A percentile compares a stretch with the other conserved stretches of the same genome.
Evolutionary conservation across 2,888 invertebrate genomes (phyloP).

Genomic region (Anaspis maculata): DNA sequence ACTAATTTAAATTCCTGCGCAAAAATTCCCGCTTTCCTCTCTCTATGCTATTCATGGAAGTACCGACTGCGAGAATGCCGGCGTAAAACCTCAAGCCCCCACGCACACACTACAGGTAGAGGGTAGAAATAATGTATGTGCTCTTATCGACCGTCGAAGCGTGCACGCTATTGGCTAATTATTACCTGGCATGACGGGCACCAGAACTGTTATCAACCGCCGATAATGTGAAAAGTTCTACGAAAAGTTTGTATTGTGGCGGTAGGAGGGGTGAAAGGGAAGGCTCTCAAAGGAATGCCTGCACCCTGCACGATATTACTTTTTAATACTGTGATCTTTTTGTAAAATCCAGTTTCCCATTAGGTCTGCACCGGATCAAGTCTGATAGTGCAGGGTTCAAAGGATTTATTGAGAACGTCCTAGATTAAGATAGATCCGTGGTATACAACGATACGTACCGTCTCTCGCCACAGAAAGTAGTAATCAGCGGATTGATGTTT

Average conservation of each 20-base stretch:
- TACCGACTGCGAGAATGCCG: not conserved
- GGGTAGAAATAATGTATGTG: conserved; percentile 15
- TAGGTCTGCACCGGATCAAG: no score
- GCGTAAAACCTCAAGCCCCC: not conserved
- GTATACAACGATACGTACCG: no score
- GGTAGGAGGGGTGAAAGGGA: not conserved
- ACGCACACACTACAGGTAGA: conserved; percentile 10
- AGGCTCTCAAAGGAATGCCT: not conserved
- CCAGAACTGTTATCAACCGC: conserved; percentile 11
- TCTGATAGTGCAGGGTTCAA: no score
- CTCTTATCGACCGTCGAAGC: conserved; percentile 12
- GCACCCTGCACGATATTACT: no score
- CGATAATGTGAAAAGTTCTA: conserved; percentile 16
- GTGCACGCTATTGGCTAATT: conserved; percentile 18
- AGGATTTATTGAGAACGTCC: no score
- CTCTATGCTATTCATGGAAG: conserved; percentile 1
- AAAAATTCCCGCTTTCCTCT: not conserved
- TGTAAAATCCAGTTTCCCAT: no score
- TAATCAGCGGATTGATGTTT: no score
- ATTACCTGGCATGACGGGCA: conserved; percentile 16
- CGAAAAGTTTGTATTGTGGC: no score
- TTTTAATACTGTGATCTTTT: not conserved
- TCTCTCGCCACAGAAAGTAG: no score
- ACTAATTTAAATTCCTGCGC: conserved; percentile 8
- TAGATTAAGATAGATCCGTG: no score